A percentile compares a stretch with the other conserved stretches of the same genome.
Evolutionary conservation across 2,797 vertebrate genomes (phyloP).

Genomic region (Myripristis jacobus): DNA sequence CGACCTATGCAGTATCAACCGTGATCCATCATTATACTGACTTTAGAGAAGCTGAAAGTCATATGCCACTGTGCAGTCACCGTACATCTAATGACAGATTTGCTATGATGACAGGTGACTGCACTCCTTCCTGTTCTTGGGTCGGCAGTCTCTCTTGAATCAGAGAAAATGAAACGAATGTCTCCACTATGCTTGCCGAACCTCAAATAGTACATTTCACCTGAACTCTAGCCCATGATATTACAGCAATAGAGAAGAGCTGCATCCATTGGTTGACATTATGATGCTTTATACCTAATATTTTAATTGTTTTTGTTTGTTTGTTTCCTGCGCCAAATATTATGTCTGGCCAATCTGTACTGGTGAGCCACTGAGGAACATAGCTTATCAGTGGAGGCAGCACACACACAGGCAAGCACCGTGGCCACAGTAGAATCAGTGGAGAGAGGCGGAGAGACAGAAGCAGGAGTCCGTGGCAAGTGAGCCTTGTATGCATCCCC

Average conservation of each 20-base stretch:
- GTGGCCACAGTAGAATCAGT: neutral
- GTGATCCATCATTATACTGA: neutral
- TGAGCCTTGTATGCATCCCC: neutral
- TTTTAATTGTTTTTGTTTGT: no score
- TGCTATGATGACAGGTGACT: neutral
- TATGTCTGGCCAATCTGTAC: neutral
- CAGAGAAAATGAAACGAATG: slow-evolving; percentile 38
- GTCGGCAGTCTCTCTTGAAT: slow-evolving; percentile 26
- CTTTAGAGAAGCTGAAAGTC: neutral
- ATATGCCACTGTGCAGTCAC: neutral
- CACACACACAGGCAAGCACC: neutral
- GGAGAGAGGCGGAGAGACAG: slow-evolving; percentile 6
- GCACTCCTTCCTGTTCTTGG: neutral
- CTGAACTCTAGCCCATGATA: neutral
- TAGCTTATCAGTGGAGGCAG: slow-evolving; percentile 7
- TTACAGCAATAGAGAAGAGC: neutral
- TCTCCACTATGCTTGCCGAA: neutral
- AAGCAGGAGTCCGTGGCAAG: neutral
- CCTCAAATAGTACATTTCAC: neutral
- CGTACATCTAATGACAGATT: neutral
- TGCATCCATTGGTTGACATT: neutral
- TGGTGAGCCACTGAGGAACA: neutral
- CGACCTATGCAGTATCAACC: slow-evolving; percentile 40
- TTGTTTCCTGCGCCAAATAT: neutral
- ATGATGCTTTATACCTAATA: neutral